Evolutionary conservation across 2,113 vertebrate species (phyloP).

Genomic region (Thalassarche chlororhynchos): DNA sequence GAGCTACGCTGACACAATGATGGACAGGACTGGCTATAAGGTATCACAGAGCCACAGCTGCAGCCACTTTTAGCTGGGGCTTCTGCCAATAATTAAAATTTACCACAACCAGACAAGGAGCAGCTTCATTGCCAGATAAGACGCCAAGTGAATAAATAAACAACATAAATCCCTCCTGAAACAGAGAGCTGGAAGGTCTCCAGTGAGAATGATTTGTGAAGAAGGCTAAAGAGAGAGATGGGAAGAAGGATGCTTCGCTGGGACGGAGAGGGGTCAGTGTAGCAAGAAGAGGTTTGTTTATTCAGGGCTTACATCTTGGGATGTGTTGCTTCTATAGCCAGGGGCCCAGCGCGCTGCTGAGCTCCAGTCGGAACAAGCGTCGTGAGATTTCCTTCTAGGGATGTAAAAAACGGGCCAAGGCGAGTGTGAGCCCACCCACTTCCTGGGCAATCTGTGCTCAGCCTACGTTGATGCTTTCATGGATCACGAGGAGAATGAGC

Average conservation of each 20-base stretch:
- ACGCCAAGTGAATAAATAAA: constrained; percentile 1
- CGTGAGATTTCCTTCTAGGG: constrained; percentile 35
- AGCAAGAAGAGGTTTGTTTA: constrained; percentile 14
- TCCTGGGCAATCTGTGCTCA: background rate
- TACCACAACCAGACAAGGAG: background rate
- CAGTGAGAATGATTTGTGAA: background rate
- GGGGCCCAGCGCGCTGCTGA: background rate
- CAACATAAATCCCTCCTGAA: background rate
- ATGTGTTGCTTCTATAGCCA: background rate
- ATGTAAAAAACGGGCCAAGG: background rate
- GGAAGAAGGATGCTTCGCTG: background rate
- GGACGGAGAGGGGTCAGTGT: background rate
- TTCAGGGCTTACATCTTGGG: background rate
- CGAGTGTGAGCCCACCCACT: background rate
- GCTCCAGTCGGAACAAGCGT: background rate
- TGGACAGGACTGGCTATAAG: background rate
- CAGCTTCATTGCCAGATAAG: background rate
- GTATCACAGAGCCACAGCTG: constrained; percentile 1
- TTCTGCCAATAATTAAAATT: constrained; percentile 33
- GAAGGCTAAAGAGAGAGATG: background rate
- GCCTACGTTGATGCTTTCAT: background rate
- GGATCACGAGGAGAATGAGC: background rate
- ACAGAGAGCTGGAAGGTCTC: background rate
- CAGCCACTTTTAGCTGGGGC: background rate
- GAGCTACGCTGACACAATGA: fast-evolving